Base-by-base conservation (phyloP, 1,140 invertebrate species). In the Trichonephila clavipes region DNA sequence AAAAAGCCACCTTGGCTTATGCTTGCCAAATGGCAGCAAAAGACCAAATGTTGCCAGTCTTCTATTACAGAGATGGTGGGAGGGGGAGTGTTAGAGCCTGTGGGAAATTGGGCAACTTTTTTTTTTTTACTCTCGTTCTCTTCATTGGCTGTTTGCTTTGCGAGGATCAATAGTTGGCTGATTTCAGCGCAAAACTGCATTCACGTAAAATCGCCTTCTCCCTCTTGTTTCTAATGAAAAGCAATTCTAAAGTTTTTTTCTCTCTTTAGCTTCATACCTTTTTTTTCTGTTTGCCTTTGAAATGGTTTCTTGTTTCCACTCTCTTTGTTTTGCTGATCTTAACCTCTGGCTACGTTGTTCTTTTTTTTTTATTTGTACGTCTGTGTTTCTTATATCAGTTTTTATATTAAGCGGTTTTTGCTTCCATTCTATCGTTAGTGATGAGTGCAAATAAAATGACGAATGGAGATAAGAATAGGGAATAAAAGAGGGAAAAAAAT, bases 201-300 rank as follows among this genome's bases (percentile, higher is more conserved):
- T 58, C 89, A 87, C 83, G 83, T 92, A 58, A 92, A 92, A 87
- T 86, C 82, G 61, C 90, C 82, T 77, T 92, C 90, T 62, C 83
- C 83, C 61, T 87, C 90, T 92, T 77, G 82, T 92, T 92, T 92
- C 83, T 92, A 92, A 92, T 92, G 90, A 92, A 92, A 92, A 92
- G 90, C 90, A 92, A 86, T 92, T 92, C 90, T 92, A 92, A 92
- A 92, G 62, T 92, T 58, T 59, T 69, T 61, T 44, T 61, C 64
- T 58, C 77, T 72, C 81, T 24, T 59, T 82, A 86, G 19, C 89
- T 62, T 61, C 28, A 12, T 87, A 34, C 40, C 44, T 92, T 85
- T 69, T 85, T 92, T 72, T 21, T 51, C 59, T 92, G 64, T 87
- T 92, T 92, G 64, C 58, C 62, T 92, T 92, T 72, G 90, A 87